Percentiles rank a stretch among this genome's conserved stretches.
Conservation (phyloP, 2,888 invertebrate genomes). For the Tineola bisselliella region DNA sequence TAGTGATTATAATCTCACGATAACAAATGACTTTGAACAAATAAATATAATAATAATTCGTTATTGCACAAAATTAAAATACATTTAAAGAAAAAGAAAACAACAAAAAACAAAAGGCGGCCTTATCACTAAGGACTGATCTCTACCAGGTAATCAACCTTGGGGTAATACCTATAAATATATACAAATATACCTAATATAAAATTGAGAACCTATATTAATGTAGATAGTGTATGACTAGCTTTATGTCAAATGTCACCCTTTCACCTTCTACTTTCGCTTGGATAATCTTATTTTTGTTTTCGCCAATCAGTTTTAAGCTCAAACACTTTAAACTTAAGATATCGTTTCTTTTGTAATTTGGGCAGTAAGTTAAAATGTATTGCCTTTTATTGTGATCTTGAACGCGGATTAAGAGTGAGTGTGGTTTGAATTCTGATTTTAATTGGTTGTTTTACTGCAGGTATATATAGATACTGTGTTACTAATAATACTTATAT, state of each 20-base stretch:
- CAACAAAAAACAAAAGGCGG: no score
- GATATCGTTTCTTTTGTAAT: slow-evolving; percentile 31
- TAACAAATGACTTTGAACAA: no score
- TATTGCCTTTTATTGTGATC: slow-evolving; percentile 69
- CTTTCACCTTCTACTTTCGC: slow-evolving; percentile 68
- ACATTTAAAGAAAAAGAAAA: no score
- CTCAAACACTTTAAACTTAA: slow-evolving; percentile 31
- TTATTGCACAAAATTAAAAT: no score
- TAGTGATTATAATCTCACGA: no score
- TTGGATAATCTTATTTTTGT: slow-evolving; percentile 64
- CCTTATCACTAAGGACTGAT: no score
- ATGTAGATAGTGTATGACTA: slow-evolving; percentile 24
- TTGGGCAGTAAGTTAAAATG: slow-evolving; percentile 52
- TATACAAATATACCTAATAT: no score
- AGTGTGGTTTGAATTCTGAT: slow-evolving; percentile 69
- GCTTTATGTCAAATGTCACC: slow-evolving; percentile 58
- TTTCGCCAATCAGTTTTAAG: slow-evolving; percentile 33
- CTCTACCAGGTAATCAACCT: no score
- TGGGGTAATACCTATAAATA: no score
- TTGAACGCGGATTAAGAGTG: slow-evolving; percentile 68
- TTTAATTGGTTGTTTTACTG: slow-evolving; percentile 44
- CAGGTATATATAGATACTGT: neutral
- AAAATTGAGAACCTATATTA: slow-evolving; percentile 17
- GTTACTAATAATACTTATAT: neutral
- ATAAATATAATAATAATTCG: no score